phyloP scores from a whole-genome alignment of 2,113 vertebrate species.

The Cyanoramphus novaezelandiae region DNA sequence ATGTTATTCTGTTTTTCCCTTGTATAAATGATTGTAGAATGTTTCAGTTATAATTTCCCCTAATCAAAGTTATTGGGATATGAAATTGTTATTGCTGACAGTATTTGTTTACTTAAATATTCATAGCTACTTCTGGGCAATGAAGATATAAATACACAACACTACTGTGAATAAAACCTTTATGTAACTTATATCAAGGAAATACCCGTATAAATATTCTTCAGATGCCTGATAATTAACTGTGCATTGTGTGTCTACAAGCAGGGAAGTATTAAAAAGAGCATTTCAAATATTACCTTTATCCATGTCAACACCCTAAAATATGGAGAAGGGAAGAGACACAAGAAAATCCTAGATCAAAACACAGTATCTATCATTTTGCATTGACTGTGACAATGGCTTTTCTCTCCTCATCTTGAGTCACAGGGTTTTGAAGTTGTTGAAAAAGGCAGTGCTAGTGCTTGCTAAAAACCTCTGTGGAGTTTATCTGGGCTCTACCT shows the following conservation, averaged over 20 bases:
- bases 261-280: background rate
- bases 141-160: background rate
- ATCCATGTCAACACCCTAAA: background rate
- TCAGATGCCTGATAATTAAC: background rate
- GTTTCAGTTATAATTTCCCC: background rate
- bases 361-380: accelerated
- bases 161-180: background rate
- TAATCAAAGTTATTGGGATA: background rate
- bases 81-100: background rate
- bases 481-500: background rate
- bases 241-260: accelerated
- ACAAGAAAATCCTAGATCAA: background rate
- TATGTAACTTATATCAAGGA: background rate
- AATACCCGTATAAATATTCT: background rate
- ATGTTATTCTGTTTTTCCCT: background rate
- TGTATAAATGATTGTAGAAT: background rate
- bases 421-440: background rate
- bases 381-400: background rate
- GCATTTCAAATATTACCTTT: background rate
- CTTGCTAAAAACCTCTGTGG: background rate
- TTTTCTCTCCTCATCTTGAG: background rate
- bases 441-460: background rate
- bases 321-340: background rate
- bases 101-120: background rate
- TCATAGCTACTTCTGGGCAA: background rate